These are phyloP conservation scores for Rhinoraja longicauda DNA, from an alignment of 2,797 vertebrate species.

Conservation along the genomic window DNA sequence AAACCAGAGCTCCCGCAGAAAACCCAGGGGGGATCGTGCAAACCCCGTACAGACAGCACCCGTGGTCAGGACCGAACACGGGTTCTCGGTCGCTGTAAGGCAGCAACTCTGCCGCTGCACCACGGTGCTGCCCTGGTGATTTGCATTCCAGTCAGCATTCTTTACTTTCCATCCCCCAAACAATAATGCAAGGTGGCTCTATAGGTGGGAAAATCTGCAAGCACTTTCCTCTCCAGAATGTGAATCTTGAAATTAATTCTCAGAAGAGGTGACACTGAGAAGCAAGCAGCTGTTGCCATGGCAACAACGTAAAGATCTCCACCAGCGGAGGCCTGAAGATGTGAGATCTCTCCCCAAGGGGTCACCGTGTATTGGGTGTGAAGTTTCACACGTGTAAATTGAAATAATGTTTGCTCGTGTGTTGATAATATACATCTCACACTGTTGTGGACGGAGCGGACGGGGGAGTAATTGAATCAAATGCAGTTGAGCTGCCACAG, in stretches of 20 bases:
- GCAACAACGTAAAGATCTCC: slow-evolving; percentile 25
- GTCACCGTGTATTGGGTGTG: neutral
- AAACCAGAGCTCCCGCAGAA: no score
- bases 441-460: neutral
- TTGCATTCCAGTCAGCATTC: neutral
- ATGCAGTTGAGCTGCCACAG: neutral
- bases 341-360: slow-evolving; percentile 5
- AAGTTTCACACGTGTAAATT: slow-evolving; percentile 33
- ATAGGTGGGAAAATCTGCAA: slow-evolving; percentile 19
- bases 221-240: neutral
- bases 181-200: neutral
- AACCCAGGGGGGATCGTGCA: no score
- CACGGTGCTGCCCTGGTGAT: no score
- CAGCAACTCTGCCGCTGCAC: no score
- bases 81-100: no score
- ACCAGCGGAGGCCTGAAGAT: slow-evolving; percentile 11
- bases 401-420: neutral
- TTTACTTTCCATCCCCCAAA: neutral
- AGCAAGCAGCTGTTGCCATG: slow-evolving; percentile 26
- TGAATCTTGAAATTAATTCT: slow-evolving; percentile 26
- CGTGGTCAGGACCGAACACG: no score
- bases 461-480: slow-evolving; percentile 25
- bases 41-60: no score
- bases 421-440: slow-evolving; percentile 1
- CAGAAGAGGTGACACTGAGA: neutral